Evolutionary conservation across 2,113 vertebrate species (phyloP), one percentile per base, ranked within the genome.

Genomic region (Ascaphus truei): DNA sequence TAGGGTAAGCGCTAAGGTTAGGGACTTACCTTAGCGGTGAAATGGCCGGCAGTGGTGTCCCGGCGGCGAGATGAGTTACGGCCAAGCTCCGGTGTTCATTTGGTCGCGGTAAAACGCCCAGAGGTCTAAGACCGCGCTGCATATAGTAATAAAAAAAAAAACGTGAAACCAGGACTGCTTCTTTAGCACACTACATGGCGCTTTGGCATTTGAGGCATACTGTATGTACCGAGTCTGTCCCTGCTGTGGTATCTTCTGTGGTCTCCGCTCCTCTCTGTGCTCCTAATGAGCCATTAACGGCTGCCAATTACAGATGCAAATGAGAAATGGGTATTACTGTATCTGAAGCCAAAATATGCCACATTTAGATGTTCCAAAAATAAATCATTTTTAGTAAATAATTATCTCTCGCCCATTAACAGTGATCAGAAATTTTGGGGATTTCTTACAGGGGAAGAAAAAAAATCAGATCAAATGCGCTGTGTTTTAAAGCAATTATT

Each of bases 281-380:
- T 50, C 23, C n/a, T 69, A 69, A 69, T 60, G 55, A 69, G 66
- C 31, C 31, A 60, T 60, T 69, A 69, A 69, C 51, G 66, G n/a
- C 31, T 60, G 57, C 67, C 67, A 71, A 61, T 71, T 61, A 61
- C 34, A 20, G 8, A 52, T 61, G 67, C 57, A 71, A 61, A 71
- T 68, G 43, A 67, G 51, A 13, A 25, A 66, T 16, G 25, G 36
- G 16, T 34, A 7, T 66, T 55, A 66, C 63, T 31, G 63, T 55
- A 66, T 51, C 63, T 66, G 63, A 66, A 66, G 63, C 50, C 63
- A 66, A 27, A 66, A 66, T 26, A 31, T 13, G 63, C 36, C 63
- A 56, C 63, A 43, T 55, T 27, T 25, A 23, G 50, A 23, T 43
- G 23, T 23, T 65, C 31, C n/a, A 53, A 41, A 55, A 23, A 66